Conservation (phyloP, 1,140 invertebrate species). For the Odontomachus brunneus region DNA sequence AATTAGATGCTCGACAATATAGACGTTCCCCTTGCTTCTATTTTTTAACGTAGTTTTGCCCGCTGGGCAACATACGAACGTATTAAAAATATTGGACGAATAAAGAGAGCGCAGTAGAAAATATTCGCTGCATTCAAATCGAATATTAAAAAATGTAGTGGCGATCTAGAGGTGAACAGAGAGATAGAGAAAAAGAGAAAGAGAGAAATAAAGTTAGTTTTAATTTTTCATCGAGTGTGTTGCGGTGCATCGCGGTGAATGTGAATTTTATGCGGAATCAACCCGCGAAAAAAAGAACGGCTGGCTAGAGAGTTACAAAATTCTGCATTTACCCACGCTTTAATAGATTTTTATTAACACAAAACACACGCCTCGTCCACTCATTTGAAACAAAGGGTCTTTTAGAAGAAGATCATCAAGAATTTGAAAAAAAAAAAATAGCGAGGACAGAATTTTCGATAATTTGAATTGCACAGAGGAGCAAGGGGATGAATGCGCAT, state of each 20-base stretch:
- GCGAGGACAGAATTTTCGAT: background rate
- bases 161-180: too few species aligned
- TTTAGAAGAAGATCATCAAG: background rate
- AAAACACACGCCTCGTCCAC: background rate
- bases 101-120: background rate
- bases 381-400: slow-evolving; percentile 7
- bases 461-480: background rate
- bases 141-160: slow-evolving; percentile 49
- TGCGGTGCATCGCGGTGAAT: slow-evolving; percentile 2
- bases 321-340: slow-evolving; percentile 38
- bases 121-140: slow-evolving; percentile 22
- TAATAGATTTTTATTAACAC: slow-evolving; percentile 34
- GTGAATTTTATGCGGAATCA: slow-evolving; percentile 49
- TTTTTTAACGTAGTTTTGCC: slow-evolving; percentile 27
- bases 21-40: background rate
- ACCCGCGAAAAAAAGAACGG: background rate
- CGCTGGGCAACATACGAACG: background rate
- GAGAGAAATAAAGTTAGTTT: slow-evolving; percentile 44
- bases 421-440: background rate
- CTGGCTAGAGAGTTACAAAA: slow-evolving; percentile 11
- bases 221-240: slow-evolving; percentile 26
- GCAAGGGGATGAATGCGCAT: background rate
- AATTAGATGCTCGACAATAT: slow-evolving; percentile 34
- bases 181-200: background rate
- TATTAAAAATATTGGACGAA: slow-evolving; percentile 35